phyloP scores from a whole-genome alignment of 2,113 vertebrate genomes.

The Heloderma charlesbogerti region DNA sequence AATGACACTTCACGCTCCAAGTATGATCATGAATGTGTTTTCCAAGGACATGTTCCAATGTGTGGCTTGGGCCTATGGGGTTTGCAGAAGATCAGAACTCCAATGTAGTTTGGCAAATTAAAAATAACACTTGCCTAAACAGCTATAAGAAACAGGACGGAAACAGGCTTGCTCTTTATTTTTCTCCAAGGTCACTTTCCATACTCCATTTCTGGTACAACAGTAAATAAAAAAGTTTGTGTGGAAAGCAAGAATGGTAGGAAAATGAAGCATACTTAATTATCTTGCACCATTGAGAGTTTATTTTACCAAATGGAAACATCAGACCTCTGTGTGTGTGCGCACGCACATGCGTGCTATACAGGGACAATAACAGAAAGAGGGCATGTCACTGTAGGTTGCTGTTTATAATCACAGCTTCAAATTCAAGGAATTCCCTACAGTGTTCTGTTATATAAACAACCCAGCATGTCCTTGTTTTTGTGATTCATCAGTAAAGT shows the following conservation, averaged over 20 bases:
- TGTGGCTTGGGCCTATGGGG: background rate
- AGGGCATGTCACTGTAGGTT: background rate
- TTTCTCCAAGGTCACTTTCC: background rate
- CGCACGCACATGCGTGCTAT: no score
- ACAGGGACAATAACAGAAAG: background rate
- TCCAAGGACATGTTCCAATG: background rate
- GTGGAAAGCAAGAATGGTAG: conserved; percentile 13
- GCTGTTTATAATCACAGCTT: conserved; percentile 3
- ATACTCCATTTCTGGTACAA: accelerated
- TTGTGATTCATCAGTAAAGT: background rate
- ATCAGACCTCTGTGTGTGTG: background rate
- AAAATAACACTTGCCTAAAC: background rate
- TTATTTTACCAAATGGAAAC: conserved; percentile 19
- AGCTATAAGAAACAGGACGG: background rate
- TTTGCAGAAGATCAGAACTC: background rate
- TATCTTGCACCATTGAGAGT: background rate
- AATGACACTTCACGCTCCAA: background rate
- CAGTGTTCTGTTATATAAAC: background rate
- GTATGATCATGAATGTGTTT: background rate
- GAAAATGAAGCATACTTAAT: conserved; percentile 12
- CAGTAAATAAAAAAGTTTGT: background rate
- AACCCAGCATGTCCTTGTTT: background rate
- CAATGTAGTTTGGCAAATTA: background rate
- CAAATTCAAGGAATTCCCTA: conserved; percentile 6
- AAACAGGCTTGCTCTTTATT: background rate